phyloP scores from a whole-genome alignment of 2,797 vertebrate species.

The Clarias laeviceps region DNA sequence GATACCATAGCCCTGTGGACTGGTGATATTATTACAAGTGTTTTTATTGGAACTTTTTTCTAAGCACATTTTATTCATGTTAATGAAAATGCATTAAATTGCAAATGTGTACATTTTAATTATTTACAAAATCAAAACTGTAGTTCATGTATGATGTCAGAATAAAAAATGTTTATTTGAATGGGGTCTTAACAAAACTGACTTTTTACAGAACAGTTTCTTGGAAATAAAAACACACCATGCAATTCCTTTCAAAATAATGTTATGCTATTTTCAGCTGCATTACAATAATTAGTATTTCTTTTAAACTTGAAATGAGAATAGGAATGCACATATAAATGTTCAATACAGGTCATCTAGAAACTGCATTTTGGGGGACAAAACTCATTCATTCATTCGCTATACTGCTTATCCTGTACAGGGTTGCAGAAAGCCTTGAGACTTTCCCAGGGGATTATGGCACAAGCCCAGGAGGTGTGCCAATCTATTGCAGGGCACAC shows the following conservation, averaged over 20 bases:
- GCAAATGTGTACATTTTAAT: background rate
- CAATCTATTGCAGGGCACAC: too few relatives aligned
- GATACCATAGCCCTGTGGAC: background rate
- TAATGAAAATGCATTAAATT: background rate
- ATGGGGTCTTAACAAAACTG: background rate
- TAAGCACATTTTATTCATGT: background rate
- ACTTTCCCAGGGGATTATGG: too few relatives aligned
- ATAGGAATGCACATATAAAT: background rate
- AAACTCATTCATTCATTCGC: too few relatives aligned
- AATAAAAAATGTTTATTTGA: background rate
- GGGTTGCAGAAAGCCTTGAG: too few relatives aligned
- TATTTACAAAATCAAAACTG: background rate
- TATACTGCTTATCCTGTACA: too few relatives aligned
- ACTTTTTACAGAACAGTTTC: background rate
- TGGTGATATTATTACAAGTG: background rate
- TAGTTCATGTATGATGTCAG: background rate
- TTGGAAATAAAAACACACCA: too few relatives aligned
- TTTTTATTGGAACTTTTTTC: background rate
- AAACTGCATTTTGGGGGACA: background rate
- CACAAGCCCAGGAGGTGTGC: too few relatives aligned
- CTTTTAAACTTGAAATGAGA: background rate
- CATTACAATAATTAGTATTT: background rate
- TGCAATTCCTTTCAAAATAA: background rate
- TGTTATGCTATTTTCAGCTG: background rate
- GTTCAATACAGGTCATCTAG: background rate